Evolutionary conservation across 2,113 vertebrate species (phyloP).

Genomic region (Bufo gargarizans): DNA sequence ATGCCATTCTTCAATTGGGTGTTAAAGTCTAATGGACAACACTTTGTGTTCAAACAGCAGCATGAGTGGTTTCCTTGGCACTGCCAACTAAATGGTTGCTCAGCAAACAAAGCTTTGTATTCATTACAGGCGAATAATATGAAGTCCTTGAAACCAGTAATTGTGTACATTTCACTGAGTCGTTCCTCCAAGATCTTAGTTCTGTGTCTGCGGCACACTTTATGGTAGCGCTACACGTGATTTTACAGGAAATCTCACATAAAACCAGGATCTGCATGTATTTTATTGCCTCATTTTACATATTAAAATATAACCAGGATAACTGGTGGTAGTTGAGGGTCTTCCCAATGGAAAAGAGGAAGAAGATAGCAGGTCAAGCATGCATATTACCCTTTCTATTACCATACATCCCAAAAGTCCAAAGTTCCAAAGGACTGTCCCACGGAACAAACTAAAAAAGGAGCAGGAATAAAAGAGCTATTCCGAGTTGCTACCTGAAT

Average conservation of each 20-base stretch:
- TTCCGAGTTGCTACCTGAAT: too few species aligned
- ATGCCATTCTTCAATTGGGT: not conserved
- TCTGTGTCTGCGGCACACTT: not conserved
- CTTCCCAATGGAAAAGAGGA: too few species aligned
- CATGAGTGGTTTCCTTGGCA: constrained; percentile 32
- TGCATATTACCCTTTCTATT: too few species aligned
- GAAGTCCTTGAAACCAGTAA: not conserved
- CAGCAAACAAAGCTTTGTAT: constrained; percentile 28
- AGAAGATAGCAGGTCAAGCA: too few species aligned
- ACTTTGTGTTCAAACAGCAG: constrained; percentile 47
- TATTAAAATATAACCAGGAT: too few species aligned
- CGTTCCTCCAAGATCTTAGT: not conserved
- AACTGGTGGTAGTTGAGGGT: too few species aligned
- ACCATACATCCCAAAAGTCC: too few species aligned
- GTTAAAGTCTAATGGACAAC: constrained; percentile 22
- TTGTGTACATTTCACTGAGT: constrained; percentile 27
- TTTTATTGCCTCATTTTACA: not conserved
- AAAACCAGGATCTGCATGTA: not conserved
- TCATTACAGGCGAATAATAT: constrained; percentile 21
- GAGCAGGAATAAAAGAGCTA: too few species aligned
- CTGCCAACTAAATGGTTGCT: not conserved
- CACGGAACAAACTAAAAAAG: too few species aligned
- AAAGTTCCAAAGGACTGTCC: too few species aligned
- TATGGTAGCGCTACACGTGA: not conserved
- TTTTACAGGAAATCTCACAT: not conserved